Percentiles rank a stretch among this genome's conserved stretches.
phyloP scores from a whole-genome alignment of 2,113 vertebrate genomes.

The Isurus oxyrinchus region DNA sequence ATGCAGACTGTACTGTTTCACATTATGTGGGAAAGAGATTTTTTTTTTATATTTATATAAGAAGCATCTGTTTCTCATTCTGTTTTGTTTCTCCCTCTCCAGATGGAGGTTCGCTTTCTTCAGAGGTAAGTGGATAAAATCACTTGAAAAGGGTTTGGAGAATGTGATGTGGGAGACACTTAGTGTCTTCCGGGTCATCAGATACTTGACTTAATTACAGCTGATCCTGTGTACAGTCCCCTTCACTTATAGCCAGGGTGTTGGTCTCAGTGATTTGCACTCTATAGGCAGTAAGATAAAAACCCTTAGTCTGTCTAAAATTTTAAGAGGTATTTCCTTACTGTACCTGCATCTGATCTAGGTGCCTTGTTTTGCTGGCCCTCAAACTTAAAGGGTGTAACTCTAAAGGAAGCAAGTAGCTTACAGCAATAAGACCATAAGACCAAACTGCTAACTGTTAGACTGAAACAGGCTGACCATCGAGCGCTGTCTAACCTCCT shows the following conservation, averaged over 20 bases:
- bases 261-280: too few species aligned
- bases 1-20: neutral
- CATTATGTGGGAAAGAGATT: neutral
- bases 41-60: neutral
- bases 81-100: conserved; percentile 49
- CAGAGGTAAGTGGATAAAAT: conserved; percentile 57
- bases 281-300: neutral
- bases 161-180: neutral
- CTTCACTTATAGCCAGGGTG: neutral
- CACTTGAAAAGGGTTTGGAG: neutral
- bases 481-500: neutral
- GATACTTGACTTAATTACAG: neutral
- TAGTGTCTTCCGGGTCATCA: neutral
- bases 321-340: neutral
- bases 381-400: neutral
- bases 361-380: neutral
- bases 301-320: neutral
- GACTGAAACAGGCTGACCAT: neutral
- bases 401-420: neutral
- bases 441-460: neutral
- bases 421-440: too few species aligned
- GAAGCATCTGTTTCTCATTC: neutral
- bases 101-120: conserved; percentile 83
- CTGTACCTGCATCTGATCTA: neutral
- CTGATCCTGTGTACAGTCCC: neutral